Percentiles rank a stretch among this genome's conserved stretches.
phyloP scores from a whole-genome alignment of 2,888 invertebrate genomes.

The Beris morrisii region DNA sequence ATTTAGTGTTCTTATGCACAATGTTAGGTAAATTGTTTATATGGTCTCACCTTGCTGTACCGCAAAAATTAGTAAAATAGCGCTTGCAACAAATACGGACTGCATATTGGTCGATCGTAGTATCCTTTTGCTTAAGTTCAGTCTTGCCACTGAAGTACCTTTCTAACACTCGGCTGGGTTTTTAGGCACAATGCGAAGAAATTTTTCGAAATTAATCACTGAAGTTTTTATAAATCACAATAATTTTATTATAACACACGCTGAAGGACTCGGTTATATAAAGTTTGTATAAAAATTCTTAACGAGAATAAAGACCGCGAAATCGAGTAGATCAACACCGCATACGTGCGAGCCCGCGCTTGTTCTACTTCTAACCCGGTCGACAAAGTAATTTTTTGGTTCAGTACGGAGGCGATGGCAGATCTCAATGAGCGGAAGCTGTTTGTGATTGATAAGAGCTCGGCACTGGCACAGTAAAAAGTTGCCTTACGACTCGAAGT shows the following conservation, averaged over 20 bases:
- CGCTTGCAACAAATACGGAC: constrained; percentile 52
- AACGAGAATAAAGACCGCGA: constrained; percentile 7
- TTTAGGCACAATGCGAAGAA: too few relatives aligned
- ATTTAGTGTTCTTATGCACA: not conserved
- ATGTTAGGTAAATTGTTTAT: not conserved
- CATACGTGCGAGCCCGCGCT: not conserved
- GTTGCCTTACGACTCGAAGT: too few relatives aligned
- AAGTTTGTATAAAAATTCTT: too few relatives aligned
- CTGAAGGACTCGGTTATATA: too few relatives aligned
- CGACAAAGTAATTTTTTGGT: too few relatives aligned
- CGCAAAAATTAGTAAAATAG: constrained; percentile 53
- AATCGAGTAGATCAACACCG: not conserved
- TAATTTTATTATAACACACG: too few relatives aligned
- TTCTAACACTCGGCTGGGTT: too few relatives aligned
- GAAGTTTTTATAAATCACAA: too few relatives aligned
- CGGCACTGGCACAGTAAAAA: too few relatives aligned
- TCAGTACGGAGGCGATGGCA: too few relatives aligned
- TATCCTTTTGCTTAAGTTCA: not conserved
- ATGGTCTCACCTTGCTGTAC: constrained; percentile 56
- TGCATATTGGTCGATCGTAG: constrained; percentile 46
- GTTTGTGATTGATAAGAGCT: constrained; percentile 5
- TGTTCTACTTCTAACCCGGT: constrained; percentile 9
- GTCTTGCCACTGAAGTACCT: too few relatives aligned
- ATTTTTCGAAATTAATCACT: too few relatives aligned
- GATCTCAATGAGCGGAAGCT: constrained; percentile 25